Conservation (phyloP, 2,113 vertebrate species). For the Pelvicachromis taeniatus region DNA sequence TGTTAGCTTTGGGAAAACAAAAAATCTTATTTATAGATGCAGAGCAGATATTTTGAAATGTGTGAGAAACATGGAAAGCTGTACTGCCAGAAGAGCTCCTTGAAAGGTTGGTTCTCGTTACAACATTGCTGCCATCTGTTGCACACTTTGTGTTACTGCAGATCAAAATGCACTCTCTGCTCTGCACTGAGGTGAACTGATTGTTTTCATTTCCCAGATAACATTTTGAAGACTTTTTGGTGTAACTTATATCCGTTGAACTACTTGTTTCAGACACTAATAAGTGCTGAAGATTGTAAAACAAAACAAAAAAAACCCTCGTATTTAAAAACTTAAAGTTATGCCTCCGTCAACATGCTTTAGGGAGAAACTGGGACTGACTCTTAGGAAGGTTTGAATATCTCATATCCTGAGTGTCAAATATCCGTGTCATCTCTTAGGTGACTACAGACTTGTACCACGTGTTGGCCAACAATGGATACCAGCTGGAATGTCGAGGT, state of each 20-base stretch:
- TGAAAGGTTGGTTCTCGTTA: neutral
- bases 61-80: neutral
- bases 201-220: neutral
- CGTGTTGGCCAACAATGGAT: constrained; percentile 89
- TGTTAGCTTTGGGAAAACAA: neutral
- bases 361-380: neutral
- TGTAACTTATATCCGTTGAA: neutral
- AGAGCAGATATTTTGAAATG: neutral
- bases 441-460: constrained; percentile 93
- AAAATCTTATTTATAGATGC: neutral
- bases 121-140: constrained; percentile 58
- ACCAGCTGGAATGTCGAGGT: constrained; percentile 88
- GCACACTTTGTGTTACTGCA: constrained; percentile 24
- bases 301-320: neutral
- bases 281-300: rapidly evolving
- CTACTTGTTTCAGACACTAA: neutral
- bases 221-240: neutral
- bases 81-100: neutral
- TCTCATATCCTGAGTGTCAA: constrained; percentile 24
- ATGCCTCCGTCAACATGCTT: neutral
- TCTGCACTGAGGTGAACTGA: neutral
- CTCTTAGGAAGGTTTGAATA: neutral
- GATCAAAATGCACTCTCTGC: neutral
- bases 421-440: constrained; percentile 67
- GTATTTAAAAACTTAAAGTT: neutral